Base-by-base conservation (phyloP, 1,140 invertebrate genomes). In the Brachionus plicatilis region DNA sequence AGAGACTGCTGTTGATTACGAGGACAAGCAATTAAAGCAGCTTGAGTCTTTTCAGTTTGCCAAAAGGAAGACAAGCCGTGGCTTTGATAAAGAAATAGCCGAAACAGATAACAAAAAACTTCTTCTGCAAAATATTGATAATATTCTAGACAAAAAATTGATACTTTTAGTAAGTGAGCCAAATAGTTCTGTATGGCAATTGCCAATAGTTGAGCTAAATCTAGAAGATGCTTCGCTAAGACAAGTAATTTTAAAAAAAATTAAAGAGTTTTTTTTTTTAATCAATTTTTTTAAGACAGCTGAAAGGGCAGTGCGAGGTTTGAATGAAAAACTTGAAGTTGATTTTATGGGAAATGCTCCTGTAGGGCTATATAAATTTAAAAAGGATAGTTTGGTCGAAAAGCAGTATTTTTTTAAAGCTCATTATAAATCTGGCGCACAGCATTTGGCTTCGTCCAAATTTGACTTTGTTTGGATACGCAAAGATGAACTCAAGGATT, bases 401-500 rank as follows among this genome's bases (percentile, higher is more conserved):
- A 60, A 82, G 20, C 33, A 65, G 27, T 82, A 82, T 27, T 82
- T 82, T 65, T 82, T 82, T 20, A 82, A 82, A 47, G 79, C 79
- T n/a, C 79, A 82, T 2, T 82, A 82, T 20, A 60, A 68, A 60
- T 60, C 79, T 17, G 79, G 79, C 37, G 79, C 53, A 6, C 37
- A 82, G 43, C 37, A 33, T 24, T 45, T 82, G 33, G 79, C 79
- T 20, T 65, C 53, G 2, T 82, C 79, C 1, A 76, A 53, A 24
- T 27, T 82, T 11, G 79, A 82, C 29, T 82, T 82, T 82, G 53
- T 82, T 20, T 82, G 79, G 79, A 68, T 82, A 68, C 20, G 79
- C 0, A 82, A 82, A 82, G 79, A 82, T 68, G 79, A 82, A 45
- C 43, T 82, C 20, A 82, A 82, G 33, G 79, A 82, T 68, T 82